phyloP scores from a whole-genome alignment of 1,140 invertebrate species.

The Ceratoteleas bidentatus region DNA sequence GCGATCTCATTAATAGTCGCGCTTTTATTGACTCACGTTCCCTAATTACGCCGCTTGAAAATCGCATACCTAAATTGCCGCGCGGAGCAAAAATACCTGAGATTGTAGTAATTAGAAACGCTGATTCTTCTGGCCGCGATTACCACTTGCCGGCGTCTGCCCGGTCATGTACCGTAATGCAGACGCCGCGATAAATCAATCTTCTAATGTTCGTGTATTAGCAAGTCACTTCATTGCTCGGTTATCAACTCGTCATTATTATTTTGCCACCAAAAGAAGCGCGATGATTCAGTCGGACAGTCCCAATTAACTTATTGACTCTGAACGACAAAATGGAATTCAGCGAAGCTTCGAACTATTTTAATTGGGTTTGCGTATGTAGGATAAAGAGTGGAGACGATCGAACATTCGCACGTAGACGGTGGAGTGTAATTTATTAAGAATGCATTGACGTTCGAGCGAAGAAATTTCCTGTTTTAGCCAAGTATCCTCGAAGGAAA shows the following conservation, averaged over 20 bases:
- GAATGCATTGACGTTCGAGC: no score
- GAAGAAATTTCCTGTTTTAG: no score
- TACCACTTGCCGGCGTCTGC: conserved; percentile 25
- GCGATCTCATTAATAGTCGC: conserved; percentile 28
- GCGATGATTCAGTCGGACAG: conserved; percentile 26
- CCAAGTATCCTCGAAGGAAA: no score
- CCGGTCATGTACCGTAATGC: conserved; percentile 39
- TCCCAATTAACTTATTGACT: conserved; percentile 21
- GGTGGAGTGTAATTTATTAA: no score
- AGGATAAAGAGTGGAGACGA: no score
- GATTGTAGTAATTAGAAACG: conserved; percentile 59
- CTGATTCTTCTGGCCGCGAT: conserved; percentile 47
- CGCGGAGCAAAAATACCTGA: conserved; percentile 37
- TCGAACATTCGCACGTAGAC: no score
- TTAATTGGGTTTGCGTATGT: no score
- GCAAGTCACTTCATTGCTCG: conserved; percentile 56
- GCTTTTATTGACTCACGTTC: conserved; percentile 45
- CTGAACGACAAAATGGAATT: background rate
- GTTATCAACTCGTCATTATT: conserved; percentile 39
- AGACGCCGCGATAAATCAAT: conserved; percentile 56
- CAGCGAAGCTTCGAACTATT: background rate
- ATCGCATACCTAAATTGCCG: conserved; percentile 37
- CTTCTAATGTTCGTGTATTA: conserved; percentile 48
- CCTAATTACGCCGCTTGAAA: conserved; percentile 39
- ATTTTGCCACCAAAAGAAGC: conserved; percentile 32